These are phyloP conservation scores for Synergus itoensis DNA, from an alignment of 2,888 invertebrate species.

Conservation along the genomic window DNA sequence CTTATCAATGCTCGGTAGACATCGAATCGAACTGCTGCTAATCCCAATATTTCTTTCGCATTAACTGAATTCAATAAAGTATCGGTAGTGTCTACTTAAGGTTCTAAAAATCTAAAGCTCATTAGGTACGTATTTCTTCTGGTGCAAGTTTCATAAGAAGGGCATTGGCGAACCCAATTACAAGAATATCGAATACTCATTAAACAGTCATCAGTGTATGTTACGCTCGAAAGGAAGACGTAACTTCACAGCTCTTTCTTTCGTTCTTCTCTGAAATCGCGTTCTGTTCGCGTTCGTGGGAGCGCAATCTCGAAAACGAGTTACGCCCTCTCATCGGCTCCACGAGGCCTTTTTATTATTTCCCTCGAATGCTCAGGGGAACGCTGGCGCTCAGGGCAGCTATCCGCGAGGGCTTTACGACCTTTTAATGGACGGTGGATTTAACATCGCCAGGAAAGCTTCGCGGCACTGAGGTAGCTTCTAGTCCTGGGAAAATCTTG, in stretches of 20 bases:
- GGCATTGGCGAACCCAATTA: slow-evolving; percentile 58
- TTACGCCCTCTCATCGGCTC: slow-evolving; percentile 43
- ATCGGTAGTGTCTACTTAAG: neutral
- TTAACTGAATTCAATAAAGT: neutral
- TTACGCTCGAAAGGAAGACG: slow-evolving; percentile 2
- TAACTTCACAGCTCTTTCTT: slow-evolving; percentile 1
- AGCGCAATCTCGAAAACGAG: slow-evolving; percentile 50
- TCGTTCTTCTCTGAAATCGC: slow-evolving; percentile 9
- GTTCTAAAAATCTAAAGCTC: neutral
- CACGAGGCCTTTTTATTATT: slow-evolving; percentile 52
- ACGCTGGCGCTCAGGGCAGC: slow-evolving; percentile 12
- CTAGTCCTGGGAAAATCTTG: slow-evolving; percentile 23
- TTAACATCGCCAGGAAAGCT: slow-evolving; percentile 58
- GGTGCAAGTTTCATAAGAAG: neutral
- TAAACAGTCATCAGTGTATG: slow-evolving; percentile 63
- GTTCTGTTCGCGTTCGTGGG: slow-evolving; percentile 32
- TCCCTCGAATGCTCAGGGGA: slow-evolving; percentile 34
- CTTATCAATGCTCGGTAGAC: too few species aligned
- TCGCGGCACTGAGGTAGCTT: slow-evolving; percentile 25
- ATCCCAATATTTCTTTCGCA: neutral
- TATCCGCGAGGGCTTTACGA: slow-evolving; percentile 61
- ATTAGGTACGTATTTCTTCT: neutral
- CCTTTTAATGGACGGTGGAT: slow-evolving; percentile 68
- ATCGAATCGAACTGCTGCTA: neutral
- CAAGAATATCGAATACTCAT: slow-evolving; percentile 66